These are phyloP conservation scores for Onthophagus taurus DNA, from an alignment of 1,140 invertebrate genomes.

Conservation along the genomic window DNA sequence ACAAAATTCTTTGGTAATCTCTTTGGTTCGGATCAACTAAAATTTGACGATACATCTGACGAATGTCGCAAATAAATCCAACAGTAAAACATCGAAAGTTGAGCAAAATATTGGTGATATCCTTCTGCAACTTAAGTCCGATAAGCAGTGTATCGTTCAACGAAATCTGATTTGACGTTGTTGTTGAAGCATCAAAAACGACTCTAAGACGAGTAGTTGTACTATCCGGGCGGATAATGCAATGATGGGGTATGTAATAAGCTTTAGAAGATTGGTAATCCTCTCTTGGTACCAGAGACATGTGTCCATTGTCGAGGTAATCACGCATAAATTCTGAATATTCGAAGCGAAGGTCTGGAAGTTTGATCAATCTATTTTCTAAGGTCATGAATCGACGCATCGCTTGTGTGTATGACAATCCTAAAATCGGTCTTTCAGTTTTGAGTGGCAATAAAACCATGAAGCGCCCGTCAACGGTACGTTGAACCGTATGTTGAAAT, in stretches of 20 bases:
- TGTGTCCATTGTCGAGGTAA: neutral
- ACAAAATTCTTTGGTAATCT: too few species aligned
- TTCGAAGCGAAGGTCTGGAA: neutral
- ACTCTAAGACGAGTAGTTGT: too few species aligned
- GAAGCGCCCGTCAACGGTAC: neutral
- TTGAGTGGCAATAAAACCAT: neutral
- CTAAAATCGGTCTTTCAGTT: neutral
- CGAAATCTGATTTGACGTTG: too few species aligned
- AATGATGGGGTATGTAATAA: neutral
- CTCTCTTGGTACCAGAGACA: neutral
- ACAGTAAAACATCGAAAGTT: too few species aligned
- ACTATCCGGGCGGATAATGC: neutral
- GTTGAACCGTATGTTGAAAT: neutral
- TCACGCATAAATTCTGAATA: neutral
- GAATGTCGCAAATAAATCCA: too few species aligned
- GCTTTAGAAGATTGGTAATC: neutral
- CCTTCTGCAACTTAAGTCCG: too few species aligned
- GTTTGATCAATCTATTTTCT: neutral
- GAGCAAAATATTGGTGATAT: too few species aligned
- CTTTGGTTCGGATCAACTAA: too few species aligned
- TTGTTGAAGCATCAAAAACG: too few species aligned
- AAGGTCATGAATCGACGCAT: neutral
- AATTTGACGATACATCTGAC: too few species aligned
- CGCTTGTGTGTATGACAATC: neutral
- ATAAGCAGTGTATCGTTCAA: too few species aligned